Evolutionary conservation across 1,140 invertebrate genomes (phyloP), one percentile per base, ranked within the genome.

Genomic region (Euura saliciscinereae): DNA sequence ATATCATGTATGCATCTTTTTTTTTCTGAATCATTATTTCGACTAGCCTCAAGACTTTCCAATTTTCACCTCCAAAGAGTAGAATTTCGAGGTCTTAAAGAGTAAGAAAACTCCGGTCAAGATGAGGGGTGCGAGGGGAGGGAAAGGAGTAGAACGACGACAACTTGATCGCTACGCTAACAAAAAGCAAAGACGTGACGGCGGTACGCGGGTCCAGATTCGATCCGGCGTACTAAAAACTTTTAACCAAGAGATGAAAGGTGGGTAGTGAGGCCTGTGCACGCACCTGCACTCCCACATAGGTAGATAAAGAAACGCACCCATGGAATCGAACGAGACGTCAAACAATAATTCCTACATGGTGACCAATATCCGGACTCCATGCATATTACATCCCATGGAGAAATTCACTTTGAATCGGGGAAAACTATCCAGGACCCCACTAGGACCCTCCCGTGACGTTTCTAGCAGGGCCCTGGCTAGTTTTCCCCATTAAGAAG

Each of bases 191-290:
- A 69, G 68, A 69, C 68, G 68, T 69, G 68, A 42, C 51, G 45
- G 68, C 68, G 68, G 68, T 69, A 42, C 68, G 43, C 10, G 68
- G 68, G 11, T 8, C 68, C 67, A 66, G 75, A 68, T 76, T 76
- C 70, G 68, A 72, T 46, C 70, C 65, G 59, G 45, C 66, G 72
- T 59, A 59, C 51, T 59, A 59, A 59, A 59, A 59, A 59, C 51
- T 59, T 28, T 28, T 8, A 59, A n/a, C 51, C 51, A n/a, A 59
- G 51, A 59, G 51, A 59, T 59, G 51, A 59, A 59, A 59, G 51
- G 51, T 59, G 51, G 51, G 51, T n/a, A n/a, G 51, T 6, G 8
- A n/a, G 51, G 51, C 13, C 51, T n/a, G 13, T n/a, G 51, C 6
- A n/a, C 51, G 13, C 13, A 59, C 51, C 51, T 59, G 51, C 8